A percentile compares a stretch with the other conserved stretches of the same genome.
phyloP scores from a whole-genome alignment of 2,113 vertebrate genomes.

The Pluvianellus socialis region DNA sequence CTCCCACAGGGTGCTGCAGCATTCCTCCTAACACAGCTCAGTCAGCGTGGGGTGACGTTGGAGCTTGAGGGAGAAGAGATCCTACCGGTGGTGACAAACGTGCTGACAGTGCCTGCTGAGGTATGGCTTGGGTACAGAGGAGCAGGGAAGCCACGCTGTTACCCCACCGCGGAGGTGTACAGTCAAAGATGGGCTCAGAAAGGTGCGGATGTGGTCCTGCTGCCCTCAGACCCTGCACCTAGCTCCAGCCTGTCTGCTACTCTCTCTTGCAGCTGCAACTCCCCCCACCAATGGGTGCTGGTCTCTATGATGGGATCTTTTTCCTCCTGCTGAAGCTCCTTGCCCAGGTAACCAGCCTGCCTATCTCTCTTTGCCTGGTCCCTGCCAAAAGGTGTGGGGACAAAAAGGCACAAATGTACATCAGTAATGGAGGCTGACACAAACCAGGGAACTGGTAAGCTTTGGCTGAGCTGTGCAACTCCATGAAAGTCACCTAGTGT shows the following conservation, averaged over 20 bases:
- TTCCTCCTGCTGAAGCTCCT: conserved; percentile 73
- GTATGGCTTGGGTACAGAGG: conserved; percentile 35
- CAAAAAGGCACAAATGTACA: background rate
- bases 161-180: background rate
- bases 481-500: background rate
- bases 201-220: background rate
- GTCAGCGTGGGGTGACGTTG: conserved; percentile 50
- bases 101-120: conserved; percentile 58
- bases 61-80: conserved; percentile 59
- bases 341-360: conserved; percentile 66
- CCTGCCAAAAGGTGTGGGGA: background rate
- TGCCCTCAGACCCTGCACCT: background rate
- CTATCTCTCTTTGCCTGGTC: background rate
- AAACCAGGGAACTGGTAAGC: background rate
- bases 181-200: background rate
- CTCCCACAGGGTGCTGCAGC: conserved; percentile 70
- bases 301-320: conserved; percentile 78
- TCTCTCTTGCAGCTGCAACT: conserved; percentile 62
- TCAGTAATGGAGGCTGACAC: background rate
- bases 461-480: background rate
- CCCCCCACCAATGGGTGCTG: conserved; percentile 67
- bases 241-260: background rate
- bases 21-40: conserved; percentile 69
- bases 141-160: background rate
- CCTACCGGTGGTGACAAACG: conserved; percentile 19